Evolutionary conservation across 2,113 vertebrate species (phyloP).

Genomic region (Dryoscopus gambensis): DNA sequence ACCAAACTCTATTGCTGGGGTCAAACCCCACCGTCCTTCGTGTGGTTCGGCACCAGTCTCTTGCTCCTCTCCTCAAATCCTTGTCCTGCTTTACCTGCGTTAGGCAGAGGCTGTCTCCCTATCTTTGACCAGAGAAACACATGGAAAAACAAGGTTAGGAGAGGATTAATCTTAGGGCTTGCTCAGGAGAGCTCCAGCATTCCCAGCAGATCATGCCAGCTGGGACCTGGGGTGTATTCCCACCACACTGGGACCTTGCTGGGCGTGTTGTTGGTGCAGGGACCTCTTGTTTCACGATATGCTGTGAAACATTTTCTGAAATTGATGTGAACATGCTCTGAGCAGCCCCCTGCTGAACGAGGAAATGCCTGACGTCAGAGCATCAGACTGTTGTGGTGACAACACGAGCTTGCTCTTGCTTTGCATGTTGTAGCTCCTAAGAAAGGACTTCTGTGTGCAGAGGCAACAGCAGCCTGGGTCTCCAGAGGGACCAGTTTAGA

Average conservation of each 20-base stretch:
- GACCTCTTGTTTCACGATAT: neutral
- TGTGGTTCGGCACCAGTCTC: neutral
- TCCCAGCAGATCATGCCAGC: neutral
- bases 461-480: neutral
- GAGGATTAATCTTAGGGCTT: neutral
- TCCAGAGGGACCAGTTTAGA: neutral
- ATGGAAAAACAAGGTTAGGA: neutral
- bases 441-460: neutral
- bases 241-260: neutral
- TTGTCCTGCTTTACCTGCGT: neutral
- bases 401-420: neutral
- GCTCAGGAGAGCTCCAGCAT: neutral
- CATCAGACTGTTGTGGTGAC: neutral
- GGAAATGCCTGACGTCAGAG: neutral
- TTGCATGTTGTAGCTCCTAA: neutral
- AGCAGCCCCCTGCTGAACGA: too few species aligned
- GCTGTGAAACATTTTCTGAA: too few species aligned
- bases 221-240: neutral
- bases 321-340: neutral
- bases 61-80: neutral
- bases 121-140: neutral
- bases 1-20: neutral
- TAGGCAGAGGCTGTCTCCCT: neutral
- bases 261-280: neutral
- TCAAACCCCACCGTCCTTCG: accelerated